Percentiles rank a stretch among this genome's conserved stretches.
These are phyloP conservation scores for Indri indri DNA, from an alignment of 2,113 vertebrate genomes.

Conservation along the genomic window DNA sequence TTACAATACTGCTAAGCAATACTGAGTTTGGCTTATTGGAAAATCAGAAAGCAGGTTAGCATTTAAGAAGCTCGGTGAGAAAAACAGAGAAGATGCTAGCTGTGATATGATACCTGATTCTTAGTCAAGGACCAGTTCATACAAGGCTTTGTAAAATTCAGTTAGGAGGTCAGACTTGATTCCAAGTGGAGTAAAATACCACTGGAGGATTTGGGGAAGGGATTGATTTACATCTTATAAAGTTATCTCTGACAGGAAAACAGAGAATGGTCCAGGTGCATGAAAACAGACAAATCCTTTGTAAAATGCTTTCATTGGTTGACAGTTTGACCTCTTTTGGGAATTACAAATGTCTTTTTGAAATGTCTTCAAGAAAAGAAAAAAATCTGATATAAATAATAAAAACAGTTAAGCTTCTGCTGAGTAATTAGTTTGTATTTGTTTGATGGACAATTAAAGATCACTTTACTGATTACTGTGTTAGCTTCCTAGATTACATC, in stretches of 20 bases:
- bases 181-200: not conserved
- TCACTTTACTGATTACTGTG: not conserved
- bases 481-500: not conserved
- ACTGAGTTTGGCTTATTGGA: not conserved
- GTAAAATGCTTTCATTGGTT: not conserved
- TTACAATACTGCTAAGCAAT: not conserved
- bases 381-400: not conserved
- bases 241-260: not conserved
- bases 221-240: not conserved
- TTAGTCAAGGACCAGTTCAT: not conserved
- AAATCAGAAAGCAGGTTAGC: not conserved
- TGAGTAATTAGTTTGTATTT: not conserved
- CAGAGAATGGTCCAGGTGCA: not conserved
- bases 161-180: not conserved
- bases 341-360: not conserved
- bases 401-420: not conserved
- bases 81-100: not conserved
- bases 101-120: not conserved
- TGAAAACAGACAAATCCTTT: not conserved
- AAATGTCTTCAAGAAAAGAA: not conserved
- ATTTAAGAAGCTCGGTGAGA: not conserved
- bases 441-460: not conserved
- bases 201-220: not conserved
- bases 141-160: not conserved
- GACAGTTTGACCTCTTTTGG: not conserved